Evolutionary conservation across 2,113 vertebrate species (phyloP).

Genomic region (Brevimyrus niger): DNA sequence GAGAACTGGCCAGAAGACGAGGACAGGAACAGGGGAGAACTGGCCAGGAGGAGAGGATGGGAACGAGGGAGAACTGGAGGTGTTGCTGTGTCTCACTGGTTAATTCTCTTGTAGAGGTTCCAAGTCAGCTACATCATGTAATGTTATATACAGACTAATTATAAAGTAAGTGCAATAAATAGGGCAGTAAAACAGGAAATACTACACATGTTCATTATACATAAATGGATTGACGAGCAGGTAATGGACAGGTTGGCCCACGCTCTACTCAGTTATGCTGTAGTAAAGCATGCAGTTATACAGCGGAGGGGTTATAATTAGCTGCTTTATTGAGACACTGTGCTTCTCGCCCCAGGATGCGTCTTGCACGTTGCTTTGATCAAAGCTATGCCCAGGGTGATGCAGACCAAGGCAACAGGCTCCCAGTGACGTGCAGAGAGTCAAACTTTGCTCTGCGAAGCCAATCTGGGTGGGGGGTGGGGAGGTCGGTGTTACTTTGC

Average conservation of each 20-base stretch:
- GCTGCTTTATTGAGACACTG: constrained; percentile 50
- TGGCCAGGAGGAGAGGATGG: neutral
- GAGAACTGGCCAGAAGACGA: neutral
- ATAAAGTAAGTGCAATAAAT: neutral
- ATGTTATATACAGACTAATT: neutral
- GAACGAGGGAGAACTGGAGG: neutral
- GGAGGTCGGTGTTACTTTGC: neutral
- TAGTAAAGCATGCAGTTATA: constrained; percentile 58
- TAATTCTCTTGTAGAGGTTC: neutral
- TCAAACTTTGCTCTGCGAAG: constrained; percentile 46
- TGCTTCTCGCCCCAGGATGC: constrained; percentile 58
- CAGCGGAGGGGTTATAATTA: constrained; percentile 60
- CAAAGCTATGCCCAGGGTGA: constrained; percentile 67
- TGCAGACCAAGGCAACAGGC: constrained; percentile 61
- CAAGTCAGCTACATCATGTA: neutral
- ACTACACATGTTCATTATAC: neutral
- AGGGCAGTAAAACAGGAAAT: neutral
- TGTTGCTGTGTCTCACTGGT: neutral
- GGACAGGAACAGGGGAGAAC: too few relatives aligned
- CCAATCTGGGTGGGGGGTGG: neutral
- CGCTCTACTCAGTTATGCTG: constrained; percentile 42
- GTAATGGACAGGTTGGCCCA: neutral
- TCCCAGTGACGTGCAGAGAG: constrained; percentile 47
- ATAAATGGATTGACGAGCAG: constrained; percentile 37
- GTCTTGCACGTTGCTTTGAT: constrained; percentile 64